Percentiles rank a stretch among this genome's conserved stretches.
Evolutionary conservation across 1,140 invertebrate species (phyloP).

Genomic region (Phymorhynchus buccinoides): DNA sequence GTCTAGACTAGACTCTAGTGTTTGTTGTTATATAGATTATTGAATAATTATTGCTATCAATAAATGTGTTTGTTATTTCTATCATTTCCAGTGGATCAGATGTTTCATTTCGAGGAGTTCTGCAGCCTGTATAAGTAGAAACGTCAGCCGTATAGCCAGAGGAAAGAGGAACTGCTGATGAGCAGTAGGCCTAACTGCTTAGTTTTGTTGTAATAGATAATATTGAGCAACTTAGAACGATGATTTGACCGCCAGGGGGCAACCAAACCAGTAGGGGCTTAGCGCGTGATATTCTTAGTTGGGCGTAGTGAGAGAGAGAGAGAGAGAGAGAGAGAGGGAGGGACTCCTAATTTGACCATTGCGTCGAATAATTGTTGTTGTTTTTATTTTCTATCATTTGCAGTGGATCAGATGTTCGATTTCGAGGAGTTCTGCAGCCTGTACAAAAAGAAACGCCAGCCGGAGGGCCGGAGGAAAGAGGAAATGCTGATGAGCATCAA

Average conservation of each 20-base stretch:
- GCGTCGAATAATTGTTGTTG: background rate
- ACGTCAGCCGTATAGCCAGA: background rate
- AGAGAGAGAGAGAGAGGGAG: no score
- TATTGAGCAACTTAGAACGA: no score
- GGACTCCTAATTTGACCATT: no score
- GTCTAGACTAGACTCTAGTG: no score
- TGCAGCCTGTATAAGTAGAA: constrained; percentile 14
- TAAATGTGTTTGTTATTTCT: no score
- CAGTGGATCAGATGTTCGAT: constrained; percentile 28
- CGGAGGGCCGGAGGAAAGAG: constrained; percentile 19
- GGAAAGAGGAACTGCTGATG: constrained; percentile 3
- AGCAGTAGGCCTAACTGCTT: no score
- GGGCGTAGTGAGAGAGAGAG: no score
- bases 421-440: constrained; percentile 33
- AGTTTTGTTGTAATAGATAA: background rate
- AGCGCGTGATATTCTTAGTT: no score
- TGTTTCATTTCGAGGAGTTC: constrained; percentile 25
- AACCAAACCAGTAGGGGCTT: no score
- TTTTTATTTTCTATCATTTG: background rate
- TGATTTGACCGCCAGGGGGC: no score
- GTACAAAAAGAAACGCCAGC: constrained; percentile 31
- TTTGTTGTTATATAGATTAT: no score
- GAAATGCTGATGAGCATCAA: constrained; percentile 30
- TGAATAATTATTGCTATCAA: no score
- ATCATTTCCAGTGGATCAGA: background rate